These are phyloP conservation scores for Eupithecia pulchellata DNA, from an alignment of 2,888 invertebrate genomes.

Conservation along the genomic window DNA sequence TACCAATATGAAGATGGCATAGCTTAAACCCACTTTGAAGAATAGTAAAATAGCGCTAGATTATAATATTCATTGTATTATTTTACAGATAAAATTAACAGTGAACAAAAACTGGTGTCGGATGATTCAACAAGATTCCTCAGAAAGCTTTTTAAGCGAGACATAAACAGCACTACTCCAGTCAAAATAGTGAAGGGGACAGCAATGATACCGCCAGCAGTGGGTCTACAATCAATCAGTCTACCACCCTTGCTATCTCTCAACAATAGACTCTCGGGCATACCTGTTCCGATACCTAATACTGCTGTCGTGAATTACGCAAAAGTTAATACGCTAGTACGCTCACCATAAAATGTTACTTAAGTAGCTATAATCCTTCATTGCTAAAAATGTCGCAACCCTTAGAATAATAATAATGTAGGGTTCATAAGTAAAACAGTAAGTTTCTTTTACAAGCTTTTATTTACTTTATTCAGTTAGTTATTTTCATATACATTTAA, in stretches of 20 bases:
- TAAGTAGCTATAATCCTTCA: neutral
- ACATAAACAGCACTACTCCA: conserved; percentile 43
- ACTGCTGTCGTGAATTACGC: conserved; percentile 74
- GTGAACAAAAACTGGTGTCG: neutral
- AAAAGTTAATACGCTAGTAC: conserved; percentile 68
- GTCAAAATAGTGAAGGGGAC: conserved; percentile 62
- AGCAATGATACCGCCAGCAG: conserved; percentile 64
- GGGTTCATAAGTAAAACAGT: too few relatives aligned
- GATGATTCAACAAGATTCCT: conserved; percentile 36
- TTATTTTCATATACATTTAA: too few relatives aligned
- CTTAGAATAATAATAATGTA: neutral
- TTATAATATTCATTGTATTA: too few relatives aligned
- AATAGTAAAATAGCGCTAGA: too few relatives aligned
- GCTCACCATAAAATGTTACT: conserved; percentile 41
- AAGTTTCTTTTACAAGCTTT: too few relatives aligned
- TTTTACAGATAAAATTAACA: conserved; percentile 9
- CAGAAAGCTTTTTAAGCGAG: conserved; percentile 50
- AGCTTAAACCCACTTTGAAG: too few relatives aligned
- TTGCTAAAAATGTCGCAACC: neutral
- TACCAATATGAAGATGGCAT: too few relatives aligned
- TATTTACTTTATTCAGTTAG: too few relatives aligned
- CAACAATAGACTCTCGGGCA: conserved; percentile 67
- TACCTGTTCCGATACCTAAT: conserved; percentile 77
- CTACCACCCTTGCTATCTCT: conserved; percentile 67
- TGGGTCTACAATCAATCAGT: conserved; percentile 65